These are phyloP conservation scores for Macroramphosus scolopax DNA, from an alignment of 2,797 vertebrate species.

Conservation along the genomic window DNA sequence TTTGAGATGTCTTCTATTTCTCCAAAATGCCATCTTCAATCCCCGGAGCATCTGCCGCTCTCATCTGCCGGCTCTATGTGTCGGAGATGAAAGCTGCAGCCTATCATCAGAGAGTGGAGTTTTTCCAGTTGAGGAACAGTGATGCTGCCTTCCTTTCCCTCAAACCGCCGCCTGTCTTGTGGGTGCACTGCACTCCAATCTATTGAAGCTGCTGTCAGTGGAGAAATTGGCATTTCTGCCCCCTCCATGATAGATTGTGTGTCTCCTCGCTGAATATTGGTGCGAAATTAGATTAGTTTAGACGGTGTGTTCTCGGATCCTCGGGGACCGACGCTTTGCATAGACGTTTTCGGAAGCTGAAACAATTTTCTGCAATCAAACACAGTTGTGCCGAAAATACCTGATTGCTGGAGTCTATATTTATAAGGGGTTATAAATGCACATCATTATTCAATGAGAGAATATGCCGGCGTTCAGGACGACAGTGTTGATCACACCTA, in stretches of 20 bases:
- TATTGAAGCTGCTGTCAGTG: constrained; percentile 21
- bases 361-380: constrained; percentile 39
- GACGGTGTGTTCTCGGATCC: constrained; percentile 41
- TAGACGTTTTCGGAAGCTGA: constrained; percentile 19
- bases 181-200: constrained; percentile 13
- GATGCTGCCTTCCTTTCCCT: constrained; percentile 8
- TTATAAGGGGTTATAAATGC: constrained; percentile 33
- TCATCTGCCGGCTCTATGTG: constrained; percentile 35
- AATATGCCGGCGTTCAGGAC: constrained; percentile 8
- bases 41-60: constrained; percentile 26
- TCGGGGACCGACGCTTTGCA: constrained; percentile 14
- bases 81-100: constrained; percentile 33
- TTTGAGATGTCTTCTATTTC: constrained; percentile 11
- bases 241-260: constrained; percentile 13
- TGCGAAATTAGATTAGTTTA: constrained; percentile 10
- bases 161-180: constrained; percentile 10
- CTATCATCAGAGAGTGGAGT: constrained; percentile 26
- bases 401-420: constrained; percentile 33
- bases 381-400: constrained; percentile 23
- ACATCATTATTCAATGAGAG: background rate
- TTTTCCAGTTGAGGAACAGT: constrained; percentile 21
- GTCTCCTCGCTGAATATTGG: constrained; percentile 27
- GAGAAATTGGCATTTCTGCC: constrained; percentile 20
- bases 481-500: constrained; percentile 29
- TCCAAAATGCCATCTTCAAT: constrained; percentile 20